Conservation (phyloP, 2,888 invertebrate species). For the Nomada hirtipes region DNA sequence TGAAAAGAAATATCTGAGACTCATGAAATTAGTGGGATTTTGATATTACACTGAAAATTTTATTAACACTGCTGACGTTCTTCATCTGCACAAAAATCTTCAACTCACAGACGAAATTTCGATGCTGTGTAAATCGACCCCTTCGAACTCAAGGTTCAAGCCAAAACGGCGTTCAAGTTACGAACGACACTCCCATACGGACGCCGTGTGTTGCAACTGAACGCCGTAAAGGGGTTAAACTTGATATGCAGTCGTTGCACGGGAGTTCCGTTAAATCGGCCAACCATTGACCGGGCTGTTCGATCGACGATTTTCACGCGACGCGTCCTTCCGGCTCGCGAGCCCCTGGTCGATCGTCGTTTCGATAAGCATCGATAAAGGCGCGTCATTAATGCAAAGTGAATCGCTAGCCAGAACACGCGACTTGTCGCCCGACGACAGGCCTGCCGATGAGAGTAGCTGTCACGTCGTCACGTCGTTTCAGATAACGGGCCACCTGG, state of each 20-base stretch:
- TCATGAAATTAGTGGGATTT: no score
- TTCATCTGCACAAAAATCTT: no score
- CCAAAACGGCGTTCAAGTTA: not conserved
- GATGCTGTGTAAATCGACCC: no score
- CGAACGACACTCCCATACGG: slow-evolving; percentile 17
- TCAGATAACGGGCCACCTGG: slow-evolving; percentile 69
- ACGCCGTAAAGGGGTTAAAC: slow-evolving; percentile 46
- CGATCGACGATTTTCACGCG: slow-evolving; percentile 48
- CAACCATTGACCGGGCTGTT: slow-evolving; percentile 10
- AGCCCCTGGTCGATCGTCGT: slow-evolving; percentile 9
- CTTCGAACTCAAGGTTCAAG: not conserved
- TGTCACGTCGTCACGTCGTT: slow-evolving; percentile 71
- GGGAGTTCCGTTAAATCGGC: slow-evolving; percentile 50
- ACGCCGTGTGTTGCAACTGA: slow-evolving; percentile 13
- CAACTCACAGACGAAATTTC: no score
- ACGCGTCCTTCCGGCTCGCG: slow-evolving; percentile 47
- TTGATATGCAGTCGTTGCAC: slow-evolving; percentile 38
- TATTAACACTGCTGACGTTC: no score
- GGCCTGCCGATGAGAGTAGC: slow-evolving; percentile 61
- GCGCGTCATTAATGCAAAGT: slow-evolving; percentile 55
- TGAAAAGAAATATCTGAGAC: no score
- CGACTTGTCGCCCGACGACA: slow-evolving; percentile 41
- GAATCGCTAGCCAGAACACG: slow-evolving; percentile 62
- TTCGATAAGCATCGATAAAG: slow-evolving; percentile 51
- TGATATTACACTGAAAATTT: no score